A percentile compares a stretch with the other conserved stretches of the same genome.
These are phyloP conservation scores for Bubo scandiacus DNA, from an alignment of 2,113 vertebrate genomes.

Conservation along the genomic window DNA sequence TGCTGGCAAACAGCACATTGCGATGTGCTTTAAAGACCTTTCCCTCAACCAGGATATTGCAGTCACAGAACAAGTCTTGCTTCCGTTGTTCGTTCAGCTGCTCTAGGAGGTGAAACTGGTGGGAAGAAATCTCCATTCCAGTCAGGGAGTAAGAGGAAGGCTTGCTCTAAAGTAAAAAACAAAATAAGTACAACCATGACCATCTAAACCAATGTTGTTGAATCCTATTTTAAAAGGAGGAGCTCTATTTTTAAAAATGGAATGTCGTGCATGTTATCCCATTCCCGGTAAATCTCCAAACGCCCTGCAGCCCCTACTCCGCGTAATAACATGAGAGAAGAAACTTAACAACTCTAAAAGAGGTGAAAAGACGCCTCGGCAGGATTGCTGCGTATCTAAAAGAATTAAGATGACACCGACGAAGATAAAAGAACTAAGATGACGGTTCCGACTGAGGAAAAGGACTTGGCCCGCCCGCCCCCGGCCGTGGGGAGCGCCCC, in stretches of 20 bases:
- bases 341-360: neutral
- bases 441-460: accelerated
- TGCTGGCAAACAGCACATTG: conserved; percentile 90
- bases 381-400: accelerated
- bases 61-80: conserved; percentile 92
- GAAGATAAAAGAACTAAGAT: no score
- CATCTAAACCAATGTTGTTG: neutral
- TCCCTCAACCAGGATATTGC: conserved; percentile 87
- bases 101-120: conserved; percentile 88
- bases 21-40: conserved; percentile 91
- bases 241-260: neutral
- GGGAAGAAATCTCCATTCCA: conserved; percentile 89
- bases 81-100: conserved; percentile 90
- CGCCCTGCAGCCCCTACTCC: neutral
- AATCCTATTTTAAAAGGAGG: neutral
- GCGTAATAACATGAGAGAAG: neutral
- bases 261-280: accelerated
- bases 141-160: neutral
- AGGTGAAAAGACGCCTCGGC: neutral
- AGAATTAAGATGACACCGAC: accelerated
- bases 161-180: neutral
- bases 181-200: neutral
- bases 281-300: accelerated
- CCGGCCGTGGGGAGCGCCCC: neutral
- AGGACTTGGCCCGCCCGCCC: no score